phyloP scores from a whole-genome alignment of 2,888 invertebrate genomes.

The Tanytarsus gracilentus region DNA sequence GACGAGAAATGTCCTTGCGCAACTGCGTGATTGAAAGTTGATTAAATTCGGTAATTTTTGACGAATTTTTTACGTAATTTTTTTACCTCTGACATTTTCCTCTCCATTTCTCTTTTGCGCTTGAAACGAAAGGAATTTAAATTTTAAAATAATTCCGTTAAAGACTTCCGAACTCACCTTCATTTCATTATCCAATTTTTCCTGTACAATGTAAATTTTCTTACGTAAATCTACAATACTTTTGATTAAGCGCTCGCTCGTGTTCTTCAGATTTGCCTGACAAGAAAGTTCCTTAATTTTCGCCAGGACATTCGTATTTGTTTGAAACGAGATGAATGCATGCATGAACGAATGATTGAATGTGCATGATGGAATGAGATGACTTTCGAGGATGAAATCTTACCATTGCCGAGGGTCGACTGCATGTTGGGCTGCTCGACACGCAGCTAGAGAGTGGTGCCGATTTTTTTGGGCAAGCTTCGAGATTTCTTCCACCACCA shows the following conservation, averaged over 20 bases:
- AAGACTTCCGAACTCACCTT: constrained; percentile 11
- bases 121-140: constrained; percentile 10
- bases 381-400: not conserved
- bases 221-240: constrained; percentile 30
- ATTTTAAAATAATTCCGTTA: not conserved
- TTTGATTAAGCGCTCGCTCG: constrained; percentile 30
- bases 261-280: constrained; percentile 30
- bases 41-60: too few species aligned
- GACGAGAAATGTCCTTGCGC: constrained; percentile 30
- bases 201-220: constrained; percentile 30
- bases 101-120: constrained; percentile 30
- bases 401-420: constrained; percentile 26
- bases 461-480: constrained; percentile 26
- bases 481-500: not conserved
- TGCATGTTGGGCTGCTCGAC: constrained; percentile 15
- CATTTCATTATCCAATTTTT: constrained; percentile 30
- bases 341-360: constrained; percentile 21
- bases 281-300: constrained; percentile 21
- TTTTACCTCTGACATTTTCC: constrained; percentile 30
- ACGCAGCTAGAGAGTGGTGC: constrained; percentile 19
- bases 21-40: too few species aligned
- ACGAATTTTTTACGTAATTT: too few species aligned
- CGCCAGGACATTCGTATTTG: not conserved
- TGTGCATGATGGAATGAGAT: constrained; percentile 7
- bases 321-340: constrained; percentile 16